Conservation (phyloP, 2,797 vertebrate species). For the Macroramphosus scolopax region DNA sequence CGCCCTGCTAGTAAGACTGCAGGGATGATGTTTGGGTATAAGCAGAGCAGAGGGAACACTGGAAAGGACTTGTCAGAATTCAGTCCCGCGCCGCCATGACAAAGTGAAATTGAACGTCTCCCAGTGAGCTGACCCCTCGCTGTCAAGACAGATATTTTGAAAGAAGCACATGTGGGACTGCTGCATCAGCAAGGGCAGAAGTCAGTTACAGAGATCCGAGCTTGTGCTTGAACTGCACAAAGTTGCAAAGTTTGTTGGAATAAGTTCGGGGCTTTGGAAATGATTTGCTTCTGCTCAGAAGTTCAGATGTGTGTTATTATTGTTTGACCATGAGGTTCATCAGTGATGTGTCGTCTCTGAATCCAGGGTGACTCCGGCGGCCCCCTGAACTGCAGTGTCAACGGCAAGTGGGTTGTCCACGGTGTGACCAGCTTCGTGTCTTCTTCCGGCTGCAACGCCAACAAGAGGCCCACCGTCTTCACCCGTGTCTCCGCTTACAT, state of each 20-base stretch:
- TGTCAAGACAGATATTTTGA: constrained; percentile 51
- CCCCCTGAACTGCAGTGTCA: constrained; percentile 84
- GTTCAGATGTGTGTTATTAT: neutral
- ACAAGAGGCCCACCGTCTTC: constrained; percentile 85
- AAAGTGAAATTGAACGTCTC: constrained; percentile 27
- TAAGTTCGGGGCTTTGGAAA: neutral
- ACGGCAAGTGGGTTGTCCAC: constrained; percentile 79
- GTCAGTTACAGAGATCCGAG: constrained; percentile 46
- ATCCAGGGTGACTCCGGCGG: constrained; percentile 89
- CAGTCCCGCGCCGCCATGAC: constrained; percentile 19
- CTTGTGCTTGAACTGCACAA: constrained; percentile 47
- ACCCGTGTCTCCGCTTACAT: constrained; percentile 83
- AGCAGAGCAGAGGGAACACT: constrained; percentile 5
- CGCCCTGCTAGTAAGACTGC: constrained; percentile 1
- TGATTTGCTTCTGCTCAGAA: neutral
- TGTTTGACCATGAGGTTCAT: neutral
- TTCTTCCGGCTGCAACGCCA: constrained; percentile 79
- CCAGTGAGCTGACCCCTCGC: constrained; percentile 38
- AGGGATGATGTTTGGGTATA: constrained; percentile 2
- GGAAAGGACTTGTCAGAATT: constrained; percentile 20
- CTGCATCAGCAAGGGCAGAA: constrained; percentile 55
- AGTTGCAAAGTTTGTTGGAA: constrained; percentile 26
- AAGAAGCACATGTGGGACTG: constrained; percentile 36
- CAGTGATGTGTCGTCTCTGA: neutral
- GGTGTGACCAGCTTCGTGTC: constrained; percentile 93